phyloP scores from a whole-genome alignment of 2,888 invertebrate genomes.

The Pharmacophagus antenor region DNA sequence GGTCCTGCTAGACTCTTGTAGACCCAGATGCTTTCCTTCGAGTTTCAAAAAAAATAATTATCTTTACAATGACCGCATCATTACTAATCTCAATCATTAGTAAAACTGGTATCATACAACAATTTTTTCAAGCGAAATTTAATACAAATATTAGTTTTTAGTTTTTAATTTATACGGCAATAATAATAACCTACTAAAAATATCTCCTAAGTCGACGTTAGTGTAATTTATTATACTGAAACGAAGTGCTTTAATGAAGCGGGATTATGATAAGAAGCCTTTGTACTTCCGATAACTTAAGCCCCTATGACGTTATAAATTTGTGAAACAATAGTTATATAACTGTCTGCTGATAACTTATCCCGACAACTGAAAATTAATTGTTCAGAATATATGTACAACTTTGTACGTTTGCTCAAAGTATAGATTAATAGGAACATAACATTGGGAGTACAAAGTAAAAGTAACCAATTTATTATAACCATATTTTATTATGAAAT shows the following conservation, averaged over 20 bases:
- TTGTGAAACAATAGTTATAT: background rate
- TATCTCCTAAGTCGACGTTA: background rate
- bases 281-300: constrained; percentile 3
- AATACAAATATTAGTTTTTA: too few relatives aligned
- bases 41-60: too few relatives aligned
- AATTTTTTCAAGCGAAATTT: too few relatives aligned
- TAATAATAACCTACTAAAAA: background rate
- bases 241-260: background rate
- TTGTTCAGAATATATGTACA: background rate
- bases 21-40: too few relatives aligned
- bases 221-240: background rate
- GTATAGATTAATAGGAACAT: background rate
- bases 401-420: background rate
- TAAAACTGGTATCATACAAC: too few relatives aligned
- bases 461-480: background rate
- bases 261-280: constrained; percentile 2
- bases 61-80: too few relatives aligned
- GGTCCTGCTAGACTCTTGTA: too few relatives aligned
- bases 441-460: too few relatives aligned
- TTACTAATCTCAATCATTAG: too few relatives aligned
- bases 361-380: background rate
- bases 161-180: background rate
- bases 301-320: background rate
- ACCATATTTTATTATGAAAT: background rate
- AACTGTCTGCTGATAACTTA: background rate